Conservation (phyloP, 2,797 vertebrate species). For the Paguma larvata region DNA sequence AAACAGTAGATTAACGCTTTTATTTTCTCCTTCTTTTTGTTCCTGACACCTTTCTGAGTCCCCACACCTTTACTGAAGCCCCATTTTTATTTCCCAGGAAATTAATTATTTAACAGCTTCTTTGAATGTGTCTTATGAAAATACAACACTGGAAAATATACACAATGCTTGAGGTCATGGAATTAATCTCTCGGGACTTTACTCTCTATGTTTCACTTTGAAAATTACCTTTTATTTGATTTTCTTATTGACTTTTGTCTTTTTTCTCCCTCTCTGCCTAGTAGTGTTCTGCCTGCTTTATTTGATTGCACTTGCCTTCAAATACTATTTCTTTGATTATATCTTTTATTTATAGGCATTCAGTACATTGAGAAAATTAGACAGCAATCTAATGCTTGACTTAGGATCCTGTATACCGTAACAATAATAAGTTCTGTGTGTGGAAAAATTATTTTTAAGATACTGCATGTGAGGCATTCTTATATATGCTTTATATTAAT, state of each 20-base stretch:
- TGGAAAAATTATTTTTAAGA: not conserved
- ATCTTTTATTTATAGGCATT: not conserved
- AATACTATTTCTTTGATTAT: not conserved
- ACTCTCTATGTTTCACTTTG: not conserved
- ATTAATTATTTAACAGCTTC: not conserved
- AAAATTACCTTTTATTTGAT: not conserved
- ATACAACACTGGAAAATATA: not conserved
- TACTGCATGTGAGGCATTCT: not conserved
- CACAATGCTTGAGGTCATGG: not conserved
- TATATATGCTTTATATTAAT: not conserved
- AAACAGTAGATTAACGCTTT: not conserved
- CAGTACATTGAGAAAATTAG: not conserved
- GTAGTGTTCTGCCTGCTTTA: not conserved
- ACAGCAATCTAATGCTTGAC: not conserved
- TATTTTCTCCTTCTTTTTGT: not conserved
- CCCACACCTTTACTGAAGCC: not conserved
- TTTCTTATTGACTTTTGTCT: constrained; percentile 7
- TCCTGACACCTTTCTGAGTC: not conserved
- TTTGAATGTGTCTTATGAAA: not conserved
- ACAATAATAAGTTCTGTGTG: not conserved
- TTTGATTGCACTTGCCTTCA: constrained; percentile 19
- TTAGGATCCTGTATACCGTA: not conserved
- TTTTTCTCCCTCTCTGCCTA: not conserved
- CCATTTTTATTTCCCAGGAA: not conserved
- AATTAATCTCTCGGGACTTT: not conserved